These are phyloP conservation scores for Sciurus niger DNA, from an alignment of 2,113 vertebrate genomes.

Conservation along the genomic window DNA sequence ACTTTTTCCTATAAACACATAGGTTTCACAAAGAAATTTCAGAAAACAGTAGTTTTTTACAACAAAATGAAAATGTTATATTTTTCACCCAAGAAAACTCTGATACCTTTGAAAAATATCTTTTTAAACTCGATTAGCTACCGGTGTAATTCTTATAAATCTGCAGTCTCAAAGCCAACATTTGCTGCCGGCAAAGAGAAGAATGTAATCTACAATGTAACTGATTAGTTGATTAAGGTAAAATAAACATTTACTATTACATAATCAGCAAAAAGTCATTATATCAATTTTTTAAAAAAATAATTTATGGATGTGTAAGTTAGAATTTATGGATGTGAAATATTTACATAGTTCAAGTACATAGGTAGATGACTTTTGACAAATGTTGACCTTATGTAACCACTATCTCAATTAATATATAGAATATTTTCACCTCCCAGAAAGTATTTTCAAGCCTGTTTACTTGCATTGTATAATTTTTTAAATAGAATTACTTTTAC, in stretches of 20 bases:
- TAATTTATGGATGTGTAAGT: neutral
- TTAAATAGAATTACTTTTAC: neutral
- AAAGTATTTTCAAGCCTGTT: neutral
- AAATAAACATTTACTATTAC: neutral
- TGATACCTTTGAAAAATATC: conserved; percentile 18
- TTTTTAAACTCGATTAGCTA: neutral
- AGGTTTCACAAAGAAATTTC: neutral
- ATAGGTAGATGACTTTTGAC: neutral
- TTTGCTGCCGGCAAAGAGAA: neutral
- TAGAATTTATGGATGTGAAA: neutral
- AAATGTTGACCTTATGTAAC: neutral
- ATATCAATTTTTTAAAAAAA: neutral
- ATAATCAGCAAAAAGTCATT: neutral
- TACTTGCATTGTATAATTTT: neutral
- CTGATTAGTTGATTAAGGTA: neutral
- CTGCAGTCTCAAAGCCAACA: neutral
- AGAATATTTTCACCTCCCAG: neutral
- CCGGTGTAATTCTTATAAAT: neutral
- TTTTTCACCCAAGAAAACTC: neutral
- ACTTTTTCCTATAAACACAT: neutral
- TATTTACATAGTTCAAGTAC: neutral
- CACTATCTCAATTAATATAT: neutral
- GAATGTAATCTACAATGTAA: neutral
- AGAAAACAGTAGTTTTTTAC: neutral
- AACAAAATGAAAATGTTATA: neutral